Evolutionary conservation across 2,888 invertebrate genomes (phyloP).

Genomic region (Serrognathus titanus): DNA sequence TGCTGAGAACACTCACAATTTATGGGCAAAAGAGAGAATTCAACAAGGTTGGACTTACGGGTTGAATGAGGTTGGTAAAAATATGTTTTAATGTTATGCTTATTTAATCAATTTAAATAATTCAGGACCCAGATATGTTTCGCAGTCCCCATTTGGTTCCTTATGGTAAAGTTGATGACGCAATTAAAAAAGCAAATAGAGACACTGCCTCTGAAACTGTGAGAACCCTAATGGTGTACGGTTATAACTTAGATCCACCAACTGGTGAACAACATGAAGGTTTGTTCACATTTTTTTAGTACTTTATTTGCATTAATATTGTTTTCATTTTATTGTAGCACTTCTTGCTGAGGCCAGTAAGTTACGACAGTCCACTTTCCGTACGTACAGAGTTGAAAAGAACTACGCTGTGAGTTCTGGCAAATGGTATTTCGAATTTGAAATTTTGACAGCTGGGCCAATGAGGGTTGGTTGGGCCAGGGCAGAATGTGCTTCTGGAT

Average conservation of each 20-base stretch:
- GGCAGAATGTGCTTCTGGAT: slow-evolving; percentile 82
- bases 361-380: slow-evolving; percentile 72
- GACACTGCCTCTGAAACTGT: slow-evolving; percentile 98
- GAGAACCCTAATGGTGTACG: slow-evolving; percentile 91
- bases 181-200: slow-evolving; percentile 97
- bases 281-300: slow-evolving; percentile 36
- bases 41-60: slow-evolving; percentile 99
- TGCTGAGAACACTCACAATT: slow-evolving; percentile 98
- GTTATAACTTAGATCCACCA: slow-evolving; percentile 95
- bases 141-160: slow-evolving; percentile 97
- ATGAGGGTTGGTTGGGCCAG: slow-evolving; percentile 99
- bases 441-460: slow-evolving; percentile 92
- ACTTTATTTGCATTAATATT: neutral
- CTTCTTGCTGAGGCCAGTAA: slow-evolving; percentile 74
- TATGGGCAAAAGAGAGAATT: slow-evolving; percentile 98
- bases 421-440: slow-evolving; percentile 99
- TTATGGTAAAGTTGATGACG: slow-evolving; percentile 93
- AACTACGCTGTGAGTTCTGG: slow-evolving; percentile 94
- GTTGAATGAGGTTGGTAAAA: slow-evolving; percentile 71
- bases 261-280: slow-evolving; percentile 90
- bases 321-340: slow-evolving; percentile 49
- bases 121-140: slow-evolving; percentile 82
- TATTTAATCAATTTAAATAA: slow-evolving; percentile 11
- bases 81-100: neutral
- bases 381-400: slow-evolving; percentile 94